Evolutionary conservation across 2,797 vertebrate genomes (phyloP).

Genomic region (Emys orbicularis): DNA sequence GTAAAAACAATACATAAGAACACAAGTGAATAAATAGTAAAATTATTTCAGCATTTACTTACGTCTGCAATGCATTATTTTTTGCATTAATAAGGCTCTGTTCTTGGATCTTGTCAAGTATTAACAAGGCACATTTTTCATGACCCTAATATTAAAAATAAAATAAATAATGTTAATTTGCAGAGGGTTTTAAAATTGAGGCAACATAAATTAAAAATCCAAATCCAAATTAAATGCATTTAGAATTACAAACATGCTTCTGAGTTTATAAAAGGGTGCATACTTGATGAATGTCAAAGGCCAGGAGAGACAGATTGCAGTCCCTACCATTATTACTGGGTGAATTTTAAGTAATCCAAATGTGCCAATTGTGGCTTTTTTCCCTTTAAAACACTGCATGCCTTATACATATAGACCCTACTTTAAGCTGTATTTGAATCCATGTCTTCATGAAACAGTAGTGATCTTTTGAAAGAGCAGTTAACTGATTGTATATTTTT

Average conservation of each 20-base stretch:
- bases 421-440: background rate
- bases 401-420: background rate
- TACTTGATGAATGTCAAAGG: background rate
- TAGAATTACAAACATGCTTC: background rate
- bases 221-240: background rate
- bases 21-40: background rate
- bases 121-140: conserved; percentile 95
- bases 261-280: background rate
- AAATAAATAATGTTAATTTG: background rate
- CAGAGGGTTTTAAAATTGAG: background rate
- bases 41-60: conserved; percentile 78
- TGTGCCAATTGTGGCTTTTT: background rate
- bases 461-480: background rate
- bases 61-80: conserved; percentile 95
- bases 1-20: background rate
- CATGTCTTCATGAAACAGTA: conserved; percentile 6
- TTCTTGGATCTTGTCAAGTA: conserved; percentile 93
- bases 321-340: background rate
- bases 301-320: background rate
- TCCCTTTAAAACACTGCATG: conserved; percentile 5
- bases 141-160: conserved; percentile 85
- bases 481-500: background rate
- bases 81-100: conserved; percentile 90
- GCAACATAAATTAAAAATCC: conserved; percentile 11
- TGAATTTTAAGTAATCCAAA: background rate